Conservation (phyloP, 2,113 vertebrate genomes). For the Solenodon paradoxus region DNA sequence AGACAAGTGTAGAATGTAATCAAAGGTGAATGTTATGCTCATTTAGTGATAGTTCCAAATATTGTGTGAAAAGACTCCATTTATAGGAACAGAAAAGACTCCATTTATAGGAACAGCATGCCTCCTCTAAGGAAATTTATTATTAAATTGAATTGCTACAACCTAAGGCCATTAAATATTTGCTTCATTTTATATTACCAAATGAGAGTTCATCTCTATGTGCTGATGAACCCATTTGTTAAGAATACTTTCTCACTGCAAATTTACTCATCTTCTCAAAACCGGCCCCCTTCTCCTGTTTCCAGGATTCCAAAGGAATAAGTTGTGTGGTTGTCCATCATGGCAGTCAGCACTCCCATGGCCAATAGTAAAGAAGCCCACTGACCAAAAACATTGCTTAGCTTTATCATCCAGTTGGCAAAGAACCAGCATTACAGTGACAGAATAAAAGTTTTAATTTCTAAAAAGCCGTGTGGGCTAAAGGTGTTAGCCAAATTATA, state of each 20-base stretch:
- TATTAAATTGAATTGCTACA: slow-evolving; percentile 79
- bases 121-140: slow-evolving; percentile 77
- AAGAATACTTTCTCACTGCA: not conserved
- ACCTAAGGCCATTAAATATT: slow-evolving; percentile 76
- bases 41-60: slow-evolving; percentile 50
- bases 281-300: not conserved
- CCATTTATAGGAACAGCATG: slow-evolving; percentile 54
- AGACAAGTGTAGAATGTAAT: slow-evolving; percentile 51
- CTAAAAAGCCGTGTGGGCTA: not conserved
- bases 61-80: slow-evolving; percentile 64
- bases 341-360: not conserved
- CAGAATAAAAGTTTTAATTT: not conserved
- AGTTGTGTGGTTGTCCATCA: not conserved
- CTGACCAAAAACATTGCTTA: not conserved
- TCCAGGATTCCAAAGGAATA: not conserved
- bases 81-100: slow-evolving; percentile 66
- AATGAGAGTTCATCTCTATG: not conserved
- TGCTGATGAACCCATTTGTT: slow-evolving; percentile 19
- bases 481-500: not conserved
- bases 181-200: slow-evolving; percentile 62
- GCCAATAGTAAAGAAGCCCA: not conserved
- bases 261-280: not conserved
- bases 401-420: not conserved
- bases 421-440: not conserved
- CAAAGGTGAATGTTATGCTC: slow-evolving; percentile 52